Percentiles rank a stretch among this genome's conserved stretches.
Conservation (phyloP, 1,140 invertebrate species). For the Calosoma granatense region DNA sequence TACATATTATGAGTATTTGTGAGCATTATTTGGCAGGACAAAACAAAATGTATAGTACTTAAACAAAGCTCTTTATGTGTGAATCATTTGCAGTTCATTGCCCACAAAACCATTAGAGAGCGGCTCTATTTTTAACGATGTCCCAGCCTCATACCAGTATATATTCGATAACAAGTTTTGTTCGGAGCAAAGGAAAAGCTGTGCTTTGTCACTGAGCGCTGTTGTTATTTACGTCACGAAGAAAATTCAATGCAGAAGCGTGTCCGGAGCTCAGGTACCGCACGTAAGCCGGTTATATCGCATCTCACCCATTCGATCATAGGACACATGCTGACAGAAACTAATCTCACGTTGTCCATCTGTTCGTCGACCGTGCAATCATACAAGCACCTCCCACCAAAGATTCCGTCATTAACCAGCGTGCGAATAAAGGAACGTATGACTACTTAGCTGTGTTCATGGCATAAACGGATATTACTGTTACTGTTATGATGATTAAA, state of each 20-base stretch:
- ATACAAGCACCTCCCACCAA: neutral
- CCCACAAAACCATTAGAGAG: neutral
- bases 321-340: neutral
- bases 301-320: neutral
- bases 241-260: neutral
- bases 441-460: too few relatives aligned
- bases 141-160: neutral
- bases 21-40: too few relatives aligned
- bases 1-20: too few relatives aligned
- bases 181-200: neutral
- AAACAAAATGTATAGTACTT: neutral
- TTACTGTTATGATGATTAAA: too few relatives aligned
- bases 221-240: neutral
- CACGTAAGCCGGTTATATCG: neutral
- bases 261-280: neutral
- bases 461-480: too few relatives aligned
- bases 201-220: neutral
- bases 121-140: neutral
- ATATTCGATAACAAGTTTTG: constrained; percentile 2
- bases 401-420: too few relatives aligned
- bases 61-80: neutral
- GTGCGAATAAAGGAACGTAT: too few relatives aligned
- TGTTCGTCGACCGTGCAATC: neutral
- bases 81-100: constrained; percentile 7
- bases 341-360: neutral